Base-by-base conservation (phyloP, 2,113 vertebrate species). In the Macrotis lagotis region DNA sequence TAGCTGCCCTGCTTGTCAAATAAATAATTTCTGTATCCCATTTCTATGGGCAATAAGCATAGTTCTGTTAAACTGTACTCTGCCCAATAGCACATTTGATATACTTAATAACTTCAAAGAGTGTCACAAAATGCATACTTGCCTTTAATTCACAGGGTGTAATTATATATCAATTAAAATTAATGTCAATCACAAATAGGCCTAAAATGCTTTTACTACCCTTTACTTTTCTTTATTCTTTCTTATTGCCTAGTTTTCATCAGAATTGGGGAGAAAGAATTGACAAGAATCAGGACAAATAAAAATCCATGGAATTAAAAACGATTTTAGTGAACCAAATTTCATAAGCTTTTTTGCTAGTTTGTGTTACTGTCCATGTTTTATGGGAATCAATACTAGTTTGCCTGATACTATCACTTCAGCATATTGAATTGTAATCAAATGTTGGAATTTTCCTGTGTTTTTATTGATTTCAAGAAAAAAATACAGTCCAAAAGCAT, bases 201-300 rank as follows among this genome's bases (percentile, higher is more conserved):
- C 19, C 66, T 83, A 83, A 74, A n/a, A n/a, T 83, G 37, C 3
- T n/a, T 83, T 83, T 83, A 22, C 22, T 44, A 7, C 6, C 7
- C n/a, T 83, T 83, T 83, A 44, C 19, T 8, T 44, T 83, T 44
- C 1, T 2, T 44, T 44, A 66, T 24, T 7, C n/a, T 24, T 83
- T 83, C 66, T 83, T 24, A 44, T 83, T 83, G 8, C 55, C 93
- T 91, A 48, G 37, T 47, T 94, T 97, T 94, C 28, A 55, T 95
- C 24, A 52, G 74, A 91, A 91, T 92, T 89, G 31, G 31, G 12
- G 91, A 19, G 50, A 50, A 74, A 11, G 16, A 66, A 49, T 90
- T 91, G 26, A 91, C 4, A 31, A 47, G 25, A 22, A 89, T 83
- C 44, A 51, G n/a, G 25, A 31, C 92, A 91, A 88, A 53, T 83